Percentiles rank a stretch among this genome's conserved stretches.
Conservation (phyloP, 2,888 invertebrate genomes). For the Timema podura region DNA sequence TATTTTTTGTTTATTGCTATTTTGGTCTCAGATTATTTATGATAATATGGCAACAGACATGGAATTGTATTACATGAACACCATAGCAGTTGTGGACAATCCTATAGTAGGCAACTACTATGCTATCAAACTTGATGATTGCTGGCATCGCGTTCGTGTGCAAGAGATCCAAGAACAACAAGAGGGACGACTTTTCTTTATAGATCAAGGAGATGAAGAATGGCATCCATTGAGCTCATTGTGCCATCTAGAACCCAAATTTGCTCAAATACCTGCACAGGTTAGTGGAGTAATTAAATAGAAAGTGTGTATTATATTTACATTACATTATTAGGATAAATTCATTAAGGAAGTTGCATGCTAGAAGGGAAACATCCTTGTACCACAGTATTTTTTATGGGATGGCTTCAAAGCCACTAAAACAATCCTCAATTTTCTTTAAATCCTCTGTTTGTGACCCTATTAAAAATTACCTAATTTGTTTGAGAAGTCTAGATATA, state of each 20-base stretch:
- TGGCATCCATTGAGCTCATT: slow-evolving; percentile 52
- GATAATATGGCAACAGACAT: slow-evolving; percentile 42
- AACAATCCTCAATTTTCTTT: no score
- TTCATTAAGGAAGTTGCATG: no score
- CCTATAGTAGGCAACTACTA: slow-evolving; percentile 46
- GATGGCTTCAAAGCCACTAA: no score
- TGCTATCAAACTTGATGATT: slow-evolving; percentile 43
- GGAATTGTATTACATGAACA: slow-evolving; percentile 43
- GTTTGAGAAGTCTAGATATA: no score
- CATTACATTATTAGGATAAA: no score
- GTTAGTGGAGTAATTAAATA: slow-evolving; percentile 40
- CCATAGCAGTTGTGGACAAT: slow-evolving; percentile 26
- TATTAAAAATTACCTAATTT: no score
- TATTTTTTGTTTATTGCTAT: no score
- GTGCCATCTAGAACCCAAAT: slow-evolving; percentile 58
- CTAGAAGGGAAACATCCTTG: no score
- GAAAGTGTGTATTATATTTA: no score
- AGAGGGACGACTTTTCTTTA: slow-evolving; percentile 38
- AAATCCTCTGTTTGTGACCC: no score
- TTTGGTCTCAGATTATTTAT: neutral
- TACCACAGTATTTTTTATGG: no score
- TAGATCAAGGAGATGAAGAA: slow-evolving; percentile 72
- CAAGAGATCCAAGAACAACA: slow-evolving; percentile 37
- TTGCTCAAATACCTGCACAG: slow-evolving; percentile 64
- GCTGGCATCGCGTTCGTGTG: slow-evolving; percentile 49